Conservation (phyloP, 2,888 invertebrate species). For the Strigamia crassipes region DNA sequence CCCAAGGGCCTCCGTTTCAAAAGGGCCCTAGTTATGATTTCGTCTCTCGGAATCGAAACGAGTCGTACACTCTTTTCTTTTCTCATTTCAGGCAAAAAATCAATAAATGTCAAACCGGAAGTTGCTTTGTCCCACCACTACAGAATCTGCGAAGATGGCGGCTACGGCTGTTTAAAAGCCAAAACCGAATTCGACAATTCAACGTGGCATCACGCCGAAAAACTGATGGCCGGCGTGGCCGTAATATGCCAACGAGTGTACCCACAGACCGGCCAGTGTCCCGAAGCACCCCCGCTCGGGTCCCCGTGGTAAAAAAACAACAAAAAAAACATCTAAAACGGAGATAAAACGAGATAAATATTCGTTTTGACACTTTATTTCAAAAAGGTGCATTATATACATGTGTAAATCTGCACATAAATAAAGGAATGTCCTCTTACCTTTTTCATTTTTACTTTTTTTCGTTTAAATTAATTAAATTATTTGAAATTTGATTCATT, state of each 20-base stretch:
- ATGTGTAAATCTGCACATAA: not conserved
- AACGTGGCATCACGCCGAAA: not conserved
- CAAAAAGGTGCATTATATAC: not conserved
- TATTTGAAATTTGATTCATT: too few species aligned
- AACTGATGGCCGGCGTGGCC: not conserved
- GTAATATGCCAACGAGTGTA: slow-evolving; percentile 42
- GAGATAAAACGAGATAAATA: not conserved
- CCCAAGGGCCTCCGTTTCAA: too few species aligned
- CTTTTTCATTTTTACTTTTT: too few species aligned
- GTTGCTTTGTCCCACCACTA: slow-evolving; percentile 55
- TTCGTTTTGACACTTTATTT: not conserved
- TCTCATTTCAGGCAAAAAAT: slow-evolving; percentile 49
- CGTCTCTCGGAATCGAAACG: too few species aligned
- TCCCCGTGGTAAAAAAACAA: slow-evolving; percentile 49
- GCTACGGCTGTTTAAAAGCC: slow-evolving; percentile 54
- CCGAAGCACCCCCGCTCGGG: slow-evolving; percentile 51
- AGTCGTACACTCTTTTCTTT: too few species aligned
- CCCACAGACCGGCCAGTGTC: slow-evolving; percentile 49
- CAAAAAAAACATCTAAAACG: slow-evolving; percentile 49
- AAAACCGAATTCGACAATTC: slow-evolving; percentile 24
- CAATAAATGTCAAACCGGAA: slow-evolving; percentile 50
- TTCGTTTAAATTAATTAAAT: too few species aligned
- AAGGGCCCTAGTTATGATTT: too few species aligned
- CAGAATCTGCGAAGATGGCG: slow-evolving; percentile 56
- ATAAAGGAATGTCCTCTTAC: not conserved